Percentiles rank a stretch among this genome's conserved stretches.
These are phyloP conservation scores for Epinotia ramella DNA, from an alignment of 2,888 invertebrate species.

Conservation along the genomic window DNA sequence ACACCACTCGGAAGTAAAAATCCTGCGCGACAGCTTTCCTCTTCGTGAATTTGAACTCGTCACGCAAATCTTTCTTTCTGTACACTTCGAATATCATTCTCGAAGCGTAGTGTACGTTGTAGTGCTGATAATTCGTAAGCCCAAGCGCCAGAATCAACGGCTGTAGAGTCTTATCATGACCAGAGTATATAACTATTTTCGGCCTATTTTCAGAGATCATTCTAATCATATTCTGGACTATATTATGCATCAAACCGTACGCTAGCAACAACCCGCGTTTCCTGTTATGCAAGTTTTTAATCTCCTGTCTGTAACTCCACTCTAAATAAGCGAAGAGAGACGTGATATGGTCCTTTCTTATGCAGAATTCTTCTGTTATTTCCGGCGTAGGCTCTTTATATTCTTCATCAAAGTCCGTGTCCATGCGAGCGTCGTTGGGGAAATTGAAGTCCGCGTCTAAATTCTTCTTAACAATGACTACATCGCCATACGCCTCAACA, in stretches of 20 bases:
- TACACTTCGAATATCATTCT: conserved; percentile 95
- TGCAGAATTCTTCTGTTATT: conserved; percentile 81
- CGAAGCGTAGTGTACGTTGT: conserved; percentile 93
- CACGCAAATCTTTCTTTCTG: conserved; percentile 83
- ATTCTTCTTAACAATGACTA: conserved; percentile 80
- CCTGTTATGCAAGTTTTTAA: conserved; percentile 86
- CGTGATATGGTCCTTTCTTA: conserved; percentile 90
- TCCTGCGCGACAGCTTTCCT: conserved; percentile 86
- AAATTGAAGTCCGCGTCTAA: conserved; percentile 82
- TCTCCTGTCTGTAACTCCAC: conserved; percentile 89
- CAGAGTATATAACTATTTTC: conserved; percentile 93
- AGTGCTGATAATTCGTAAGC: conserved; percentile 85
- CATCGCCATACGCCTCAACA: conserved; percentile 78
- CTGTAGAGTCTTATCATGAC: conserved; percentile 96
- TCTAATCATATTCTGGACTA: conserved; percentile 91
- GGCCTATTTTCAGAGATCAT: conserved; percentile 92
- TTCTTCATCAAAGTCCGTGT: conserved; percentile 78
- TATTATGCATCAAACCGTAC: conserved; percentile 93
- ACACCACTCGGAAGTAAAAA: conserved; percentile 93
- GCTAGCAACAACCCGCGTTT: conserved; percentile 89
- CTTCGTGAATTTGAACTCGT: conserved; percentile 83
- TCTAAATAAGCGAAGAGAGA: conserved; percentile 93
- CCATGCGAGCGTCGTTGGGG: conserved; percentile 77
- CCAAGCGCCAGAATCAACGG: conserved; percentile 93
- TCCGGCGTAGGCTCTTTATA: conserved; percentile 75